Evolutionary conservation across 64 coral and sea anemone species (phyloP).

Genomic region (Stylophora pistillata): DNA sequence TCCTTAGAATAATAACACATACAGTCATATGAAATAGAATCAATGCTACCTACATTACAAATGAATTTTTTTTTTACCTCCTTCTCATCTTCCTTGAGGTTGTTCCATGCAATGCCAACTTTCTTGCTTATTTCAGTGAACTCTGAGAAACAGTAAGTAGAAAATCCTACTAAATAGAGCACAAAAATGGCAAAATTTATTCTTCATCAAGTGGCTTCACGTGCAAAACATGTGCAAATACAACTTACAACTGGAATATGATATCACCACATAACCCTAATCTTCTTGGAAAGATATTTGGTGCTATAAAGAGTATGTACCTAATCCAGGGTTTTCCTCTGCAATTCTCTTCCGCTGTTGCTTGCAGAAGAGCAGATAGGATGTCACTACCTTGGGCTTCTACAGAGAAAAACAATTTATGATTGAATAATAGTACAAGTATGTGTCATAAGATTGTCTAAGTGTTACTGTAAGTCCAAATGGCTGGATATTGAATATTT

Average conservation of each 20-base stretch:
- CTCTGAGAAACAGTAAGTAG: conserved; percentile 22
- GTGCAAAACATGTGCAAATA: no score
- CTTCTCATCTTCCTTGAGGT: conserved; percentile 67
- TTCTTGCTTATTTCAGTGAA: conserved; percentile 91
- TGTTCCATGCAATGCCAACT: conserved; percentile 93
- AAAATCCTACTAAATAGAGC: background rate
- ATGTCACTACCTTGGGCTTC: conserved; percentile 52
- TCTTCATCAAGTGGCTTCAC: no score
- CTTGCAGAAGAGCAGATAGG: conserved; percentile 68
- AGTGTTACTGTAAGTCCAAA: no score
- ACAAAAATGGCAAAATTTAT: no score
- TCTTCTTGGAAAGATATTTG: background rate
- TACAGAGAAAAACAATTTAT: background rate
- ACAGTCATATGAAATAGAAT: background rate
- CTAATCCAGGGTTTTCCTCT: conserved; percentile 63
- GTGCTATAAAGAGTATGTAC: background rate
- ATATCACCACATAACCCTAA: no score
- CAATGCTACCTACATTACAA: background rate
- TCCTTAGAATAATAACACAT: no score
- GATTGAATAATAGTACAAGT: no score
- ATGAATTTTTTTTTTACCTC: conserved; percentile 46
- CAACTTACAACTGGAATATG: no score
- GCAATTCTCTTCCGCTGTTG: conserved; percentile 45
- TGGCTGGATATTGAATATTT: no score
- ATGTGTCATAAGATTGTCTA: no score